Evolutionary conservation across 2,797 vertebrate species (phyloP), one percentile per base, ranked within the genome.

Genomic region (Syngnathus acus): DNA sequence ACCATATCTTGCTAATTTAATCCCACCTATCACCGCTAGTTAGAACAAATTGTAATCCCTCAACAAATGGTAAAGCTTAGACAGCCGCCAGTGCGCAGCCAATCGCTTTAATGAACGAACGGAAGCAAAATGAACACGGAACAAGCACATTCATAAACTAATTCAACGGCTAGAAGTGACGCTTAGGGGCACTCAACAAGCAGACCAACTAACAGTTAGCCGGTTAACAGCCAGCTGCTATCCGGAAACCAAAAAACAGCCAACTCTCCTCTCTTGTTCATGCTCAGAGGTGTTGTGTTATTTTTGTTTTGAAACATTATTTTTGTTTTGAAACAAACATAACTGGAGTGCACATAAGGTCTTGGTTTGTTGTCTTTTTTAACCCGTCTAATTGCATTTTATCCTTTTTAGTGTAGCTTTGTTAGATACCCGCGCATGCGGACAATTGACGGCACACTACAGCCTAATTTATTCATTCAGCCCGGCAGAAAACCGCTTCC

Each of bases 341-440:
- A 32, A 3, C 26, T 32, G 26, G 26, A 32, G 26, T 32, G 26
- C 26, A 32, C 26, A 43, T 43, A 43, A 43, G 13, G 76, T 69
- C 71, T 85, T 82, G 42, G 73, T 84, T 84, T 78, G 78, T 82
- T 76, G 83, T 82, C 73, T 83, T 88, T 87, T 88, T 89, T 90
- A 89, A 90, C 87, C 79, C 63, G 72, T 78, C 78, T 86, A 90
- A 89, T 90, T 91, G 86, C 77, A 83, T 89, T 90, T 88, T 83
- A 57, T 62, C 69, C 78, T 72, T 83, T 90, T 37, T 84, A 78
- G 79, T 82, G 85, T 84, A 83, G 88, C 84, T 81, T 90, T 88
- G 87, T 84, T 82, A 81, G 78, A 37, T 32, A 55, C 73, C 77
- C 78, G 67, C 75, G 75, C 68, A 79, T 83, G 88, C 80, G 77